Evolutionary conservation across 2,888 invertebrate species (phyloP).

Genomic region (Chrysodeixis includens): DNA sequence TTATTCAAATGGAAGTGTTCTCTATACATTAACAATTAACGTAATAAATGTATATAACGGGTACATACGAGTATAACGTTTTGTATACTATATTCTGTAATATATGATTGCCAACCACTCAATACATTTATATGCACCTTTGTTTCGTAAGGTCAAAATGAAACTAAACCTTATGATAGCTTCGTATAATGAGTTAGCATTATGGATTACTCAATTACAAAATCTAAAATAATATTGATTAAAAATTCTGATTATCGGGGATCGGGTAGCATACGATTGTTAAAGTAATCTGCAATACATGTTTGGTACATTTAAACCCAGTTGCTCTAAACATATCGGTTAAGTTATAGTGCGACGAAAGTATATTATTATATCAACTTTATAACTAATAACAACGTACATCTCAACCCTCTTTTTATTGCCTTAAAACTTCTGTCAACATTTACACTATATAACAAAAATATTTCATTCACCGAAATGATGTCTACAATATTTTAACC

Average conservation of each 20-base stretch:
- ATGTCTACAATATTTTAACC: constrained; percentile 45
- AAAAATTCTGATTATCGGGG: constrained; percentile 50
- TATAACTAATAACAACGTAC: constrained; percentile 53
- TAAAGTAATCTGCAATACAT: constrained; percentile 54
- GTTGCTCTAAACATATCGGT: constrained; percentile 50
- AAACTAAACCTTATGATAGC: constrained; percentile 55
- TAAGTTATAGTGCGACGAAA: constrained; percentile 39
- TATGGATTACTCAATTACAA: constrained; percentile 56
- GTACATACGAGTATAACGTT: constrained; percentile 57
- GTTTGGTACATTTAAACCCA: constrained; percentile 53
- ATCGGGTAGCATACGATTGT: constrained; percentile 52
- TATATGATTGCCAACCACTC: constrained; percentile 55
- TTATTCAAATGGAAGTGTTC: constrained; percentile 50
- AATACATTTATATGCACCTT: constrained; percentile 54
- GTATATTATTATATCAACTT: constrained; percentile 40
- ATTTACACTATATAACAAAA: constrained; percentile 54
- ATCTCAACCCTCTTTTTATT: constrained; percentile 51
- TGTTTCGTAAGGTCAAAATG: constrained; percentile 57
- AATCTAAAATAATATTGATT: constrained; percentile 54
- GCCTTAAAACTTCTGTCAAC: constrained; percentile 51
- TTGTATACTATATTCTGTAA: constrained; percentile 59
- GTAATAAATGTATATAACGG: constrained; percentile 56
- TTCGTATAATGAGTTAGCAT: constrained; percentile 59
- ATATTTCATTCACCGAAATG: constrained; percentile 51
- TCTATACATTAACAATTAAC: constrained; percentile 58